phyloP scores from a whole-genome alignment of 2,797 vertebrate species.

The Micropoecilia bifurca region DNA sequence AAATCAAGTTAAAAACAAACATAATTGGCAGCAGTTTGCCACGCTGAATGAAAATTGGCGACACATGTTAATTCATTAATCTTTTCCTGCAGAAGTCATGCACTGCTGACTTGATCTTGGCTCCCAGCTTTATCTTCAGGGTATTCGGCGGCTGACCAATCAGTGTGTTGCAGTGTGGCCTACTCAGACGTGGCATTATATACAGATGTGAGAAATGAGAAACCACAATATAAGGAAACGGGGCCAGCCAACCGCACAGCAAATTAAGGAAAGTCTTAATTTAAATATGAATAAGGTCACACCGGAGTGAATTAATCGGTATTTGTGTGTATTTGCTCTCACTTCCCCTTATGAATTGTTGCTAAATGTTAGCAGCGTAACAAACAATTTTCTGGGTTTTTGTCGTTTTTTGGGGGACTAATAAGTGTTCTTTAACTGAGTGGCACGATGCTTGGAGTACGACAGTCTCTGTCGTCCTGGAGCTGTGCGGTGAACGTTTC shows the following conservation, averaged over 20 bases:
- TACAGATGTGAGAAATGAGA: background rate
- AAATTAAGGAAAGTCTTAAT: background rate
- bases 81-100: background rate
- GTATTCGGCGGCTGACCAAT: background rate
- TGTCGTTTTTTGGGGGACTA: no score
- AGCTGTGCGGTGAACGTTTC: no score
- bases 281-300: background rate
- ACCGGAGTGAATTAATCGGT: no score
- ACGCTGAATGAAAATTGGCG: background rate
- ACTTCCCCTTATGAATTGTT: no score
- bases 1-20: background rate
- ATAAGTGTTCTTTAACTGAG: no score
- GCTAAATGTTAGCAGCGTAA: no score
- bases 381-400: no score
- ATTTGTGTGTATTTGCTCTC: no score
- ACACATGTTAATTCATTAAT: background rate
- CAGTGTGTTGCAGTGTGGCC: background rate
- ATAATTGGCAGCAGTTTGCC: background rate
- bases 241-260: background rate
- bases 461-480: no score
- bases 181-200: background rate
- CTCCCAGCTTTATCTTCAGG: background rate
- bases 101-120: background rate
- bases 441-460: no score
- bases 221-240: background rate